phyloP scores from a whole-genome alignment of 2,888 invertebrate genomes.

The Nematopogon swammerdamellus region DNA sequence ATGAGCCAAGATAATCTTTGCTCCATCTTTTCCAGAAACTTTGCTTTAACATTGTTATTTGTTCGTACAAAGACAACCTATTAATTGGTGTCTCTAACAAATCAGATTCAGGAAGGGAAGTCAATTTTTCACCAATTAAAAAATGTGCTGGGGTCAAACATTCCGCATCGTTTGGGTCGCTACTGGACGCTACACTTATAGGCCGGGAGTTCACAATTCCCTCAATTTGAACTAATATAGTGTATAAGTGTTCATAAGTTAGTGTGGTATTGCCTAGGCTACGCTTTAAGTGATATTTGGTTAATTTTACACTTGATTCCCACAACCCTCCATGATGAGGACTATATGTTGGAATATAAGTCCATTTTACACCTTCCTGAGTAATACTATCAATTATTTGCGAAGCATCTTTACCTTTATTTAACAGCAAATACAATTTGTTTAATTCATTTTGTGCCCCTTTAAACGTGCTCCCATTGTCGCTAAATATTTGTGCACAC shows the following conservation, averaged over 20 bases:
- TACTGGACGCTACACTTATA: background rate
- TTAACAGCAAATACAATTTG: background rate
- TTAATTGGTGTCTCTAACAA: background rate
- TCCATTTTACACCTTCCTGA: background rate
- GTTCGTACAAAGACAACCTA: background rate
- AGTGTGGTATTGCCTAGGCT: background rate
- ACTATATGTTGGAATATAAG: background rate
- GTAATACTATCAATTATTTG: background rate
- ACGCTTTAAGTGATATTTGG: background rate
- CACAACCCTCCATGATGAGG: background rate
- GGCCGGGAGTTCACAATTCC: background rate
- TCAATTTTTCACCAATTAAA: background rate
- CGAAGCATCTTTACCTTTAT: background rate
- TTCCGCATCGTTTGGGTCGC: background rate
- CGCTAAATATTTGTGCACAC: background rate
- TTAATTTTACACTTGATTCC: background rate
- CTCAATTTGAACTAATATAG: background rate
- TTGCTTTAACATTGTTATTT: background rate
- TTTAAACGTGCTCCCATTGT: conserved; percentile 10
- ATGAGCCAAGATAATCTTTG: background rate
- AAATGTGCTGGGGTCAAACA: background rate
- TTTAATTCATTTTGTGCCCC: conserved; percentile 5
- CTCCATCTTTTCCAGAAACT: background rate
- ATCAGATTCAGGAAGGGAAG: background rate
- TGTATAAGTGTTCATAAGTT: background rate